Conservation (phyloP, 2,888 invertebrate species). For the Helicoverpa assulta region DNA sequence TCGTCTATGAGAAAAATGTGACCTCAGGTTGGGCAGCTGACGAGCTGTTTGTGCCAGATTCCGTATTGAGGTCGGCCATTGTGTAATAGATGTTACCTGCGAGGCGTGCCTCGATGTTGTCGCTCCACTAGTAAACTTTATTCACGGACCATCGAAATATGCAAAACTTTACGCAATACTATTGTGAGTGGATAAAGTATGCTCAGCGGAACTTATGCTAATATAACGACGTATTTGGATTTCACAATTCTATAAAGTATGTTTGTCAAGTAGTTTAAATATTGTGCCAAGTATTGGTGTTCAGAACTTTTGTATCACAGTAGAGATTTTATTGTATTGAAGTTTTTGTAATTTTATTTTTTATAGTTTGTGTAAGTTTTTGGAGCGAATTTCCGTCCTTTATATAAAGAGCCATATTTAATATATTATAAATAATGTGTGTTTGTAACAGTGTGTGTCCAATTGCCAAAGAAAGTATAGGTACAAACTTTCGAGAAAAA, state of each 20-base stretch:
- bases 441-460: slow-evolving; percentile 72
- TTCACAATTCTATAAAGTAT: slow-evolving; percentile 49
- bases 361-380: slow-evolving; percentile 53
- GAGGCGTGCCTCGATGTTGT: slow-evolving; percentile 64
- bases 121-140: slow-evolving; percentile 45
- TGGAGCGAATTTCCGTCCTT: slow-evolving; percentile 77
- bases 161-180: slow-evolving; percentile 66
- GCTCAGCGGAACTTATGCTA: slow-evolving; percentile 56
- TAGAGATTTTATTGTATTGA: slow-evolving; percentile 52
- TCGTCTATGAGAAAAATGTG: slow-evolving; percentile 79
- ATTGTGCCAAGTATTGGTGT: slow-evolving; percentile 61
- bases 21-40: slow-evolving; percentile 76
- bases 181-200: slow-evolving; percentile 58
- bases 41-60: slow-evolving; percentile 68
- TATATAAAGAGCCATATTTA: slow-evolving; percentile 73
- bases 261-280: slow-evolving; percentile 41
- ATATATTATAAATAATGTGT: slow-evolving; percentile 63
- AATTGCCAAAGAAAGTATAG: slow-evolving; percentile 86
- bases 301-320: slow-evolving; percentile 57
- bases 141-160: slow-evolving; percentile 64
- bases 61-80: slow-evolving; percentile 65
- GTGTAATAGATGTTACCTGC: slow-evolving; percentile 64
- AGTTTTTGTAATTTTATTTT: slow-evolving; percentile 41
- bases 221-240: slow-evolving; percentile 54
- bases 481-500: slow-evolving; percentile 77